Conservation (phyloP, 2,113 vertebrate species). For the Ursus arctos region DNA sequence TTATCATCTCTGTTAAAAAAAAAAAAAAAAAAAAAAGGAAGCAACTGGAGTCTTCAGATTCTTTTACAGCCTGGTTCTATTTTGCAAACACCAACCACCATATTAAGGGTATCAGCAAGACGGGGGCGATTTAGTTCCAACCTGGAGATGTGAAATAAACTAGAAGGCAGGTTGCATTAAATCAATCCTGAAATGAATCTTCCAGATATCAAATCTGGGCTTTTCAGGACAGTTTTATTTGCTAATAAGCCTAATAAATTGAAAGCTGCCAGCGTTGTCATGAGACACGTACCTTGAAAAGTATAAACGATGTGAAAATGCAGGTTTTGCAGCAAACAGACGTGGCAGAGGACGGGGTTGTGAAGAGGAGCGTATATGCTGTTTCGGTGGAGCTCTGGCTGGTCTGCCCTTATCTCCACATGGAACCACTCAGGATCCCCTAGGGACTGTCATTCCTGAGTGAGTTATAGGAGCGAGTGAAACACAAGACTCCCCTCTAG, state of each 20-base stretch:
- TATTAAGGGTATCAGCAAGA: conserved; percentile 60
- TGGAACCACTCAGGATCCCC: neutral
- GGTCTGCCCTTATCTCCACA: neutral
- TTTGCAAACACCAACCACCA: conserved; percentile 63
- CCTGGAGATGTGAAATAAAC: conserved; percentile 63
- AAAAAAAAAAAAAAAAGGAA: conserved; percentile 54
- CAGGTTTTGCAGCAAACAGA: neutral
- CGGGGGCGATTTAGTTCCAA: conserved; percentile 71
- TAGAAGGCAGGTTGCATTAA: conserved; percentile 71
- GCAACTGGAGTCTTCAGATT: conserved; percentile 8
- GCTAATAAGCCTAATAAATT: conserved; percentile 81
- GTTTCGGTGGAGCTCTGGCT: neutral
- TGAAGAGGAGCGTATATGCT: fast-evolving
- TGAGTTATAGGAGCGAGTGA: neutral
- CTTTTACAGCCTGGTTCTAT: conserved; percentile 49
- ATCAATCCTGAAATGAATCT: conserved; percentile 74
- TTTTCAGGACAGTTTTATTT: conserved; percentile 80
- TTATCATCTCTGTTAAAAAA: conserved; percentile 46
- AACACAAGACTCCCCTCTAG: neutral
- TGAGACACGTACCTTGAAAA: conserved; percentile 2
- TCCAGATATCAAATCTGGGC: conserved; percentile 72
- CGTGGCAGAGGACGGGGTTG: neutral
- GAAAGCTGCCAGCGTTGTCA: conserved; percentile 66
- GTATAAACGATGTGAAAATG: neutral
- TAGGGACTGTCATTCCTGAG: neutral